These are phyloP conservation scores for Collichthys lucidus DNA, from an alignment of 2,113 vertebrate genomes.

Conservation along the genomic window DNA sequence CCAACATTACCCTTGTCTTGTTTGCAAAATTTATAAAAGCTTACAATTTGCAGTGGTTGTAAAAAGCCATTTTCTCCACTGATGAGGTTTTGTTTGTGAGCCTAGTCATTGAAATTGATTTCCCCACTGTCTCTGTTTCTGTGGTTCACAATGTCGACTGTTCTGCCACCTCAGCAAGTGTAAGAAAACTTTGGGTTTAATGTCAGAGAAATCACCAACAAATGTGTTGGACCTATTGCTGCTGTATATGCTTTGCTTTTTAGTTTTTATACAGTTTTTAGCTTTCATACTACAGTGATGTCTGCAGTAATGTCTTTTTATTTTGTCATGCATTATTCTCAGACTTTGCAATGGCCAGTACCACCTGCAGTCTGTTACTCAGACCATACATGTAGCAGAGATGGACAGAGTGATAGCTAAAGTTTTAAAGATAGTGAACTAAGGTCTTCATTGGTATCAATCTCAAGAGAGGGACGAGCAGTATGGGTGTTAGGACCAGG, in stretches of 20 bases:
- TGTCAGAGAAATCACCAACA: conserved; percentile 16
- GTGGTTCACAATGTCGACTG: conserved; percentile 32
- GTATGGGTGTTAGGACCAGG: too few relatives aligned
- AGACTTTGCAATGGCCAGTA: too few relatives aligned
- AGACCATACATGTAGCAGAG: background rate
- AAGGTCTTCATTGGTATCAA: background rate
- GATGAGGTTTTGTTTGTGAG: conserved; percentile 67
- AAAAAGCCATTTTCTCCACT: conserved; percentile 64
- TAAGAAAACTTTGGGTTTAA: conserved; percentile 31
- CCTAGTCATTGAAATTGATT: conserved; percentile 61
- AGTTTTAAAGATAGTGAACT: background rate
- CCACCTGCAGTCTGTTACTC: background rate
- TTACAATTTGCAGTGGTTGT: conserved; percentile 56
- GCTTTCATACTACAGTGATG: too few relatives aligned
- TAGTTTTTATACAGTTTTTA: too few relatives aligned
- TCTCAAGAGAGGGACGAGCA: too few relatives aligned
- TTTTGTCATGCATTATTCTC: background rate
- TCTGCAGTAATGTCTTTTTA: background rate
- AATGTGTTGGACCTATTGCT: background rate
- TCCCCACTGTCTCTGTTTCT: conserved; percentile 39
- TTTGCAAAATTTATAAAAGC: conserved; percentile 67
- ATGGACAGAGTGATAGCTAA: background rate
- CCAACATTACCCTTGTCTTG: conserved; percentile 53
- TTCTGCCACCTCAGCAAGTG: conserved; percentile 52
- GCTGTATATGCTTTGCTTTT: background rate